phyloP scores from a whole-genome alignment of 2,888 invertebrate species.

The Epinotia bilunana region DNA sequence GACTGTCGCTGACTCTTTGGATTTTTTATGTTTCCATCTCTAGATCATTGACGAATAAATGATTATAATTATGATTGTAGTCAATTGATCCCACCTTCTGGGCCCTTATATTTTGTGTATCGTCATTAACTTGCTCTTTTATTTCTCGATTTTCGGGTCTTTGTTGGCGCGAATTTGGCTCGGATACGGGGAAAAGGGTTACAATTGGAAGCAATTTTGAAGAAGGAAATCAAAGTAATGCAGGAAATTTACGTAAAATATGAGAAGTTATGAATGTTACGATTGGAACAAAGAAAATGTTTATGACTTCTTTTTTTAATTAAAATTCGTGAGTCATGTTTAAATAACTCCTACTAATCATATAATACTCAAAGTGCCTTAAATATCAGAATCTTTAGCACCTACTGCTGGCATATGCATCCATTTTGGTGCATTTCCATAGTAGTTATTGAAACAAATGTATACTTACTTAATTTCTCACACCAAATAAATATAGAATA shows the following conservation, averaged over 20 bases:
- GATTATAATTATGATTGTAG: background rate
- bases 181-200: conserved; percentile 31
- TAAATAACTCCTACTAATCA: no score
- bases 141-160: conserved; percentile 54
- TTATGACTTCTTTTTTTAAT: background rate
- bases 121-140: conserved; percentile 76
- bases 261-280: conserved; percentile 2
- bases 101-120: conserved; percentile 74
- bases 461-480: no score
- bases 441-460: no score
- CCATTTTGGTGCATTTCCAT: no score
- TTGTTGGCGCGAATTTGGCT: conserved; percentile 51
- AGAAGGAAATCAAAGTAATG: conserved; percentile 26
- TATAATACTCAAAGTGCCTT: no score
- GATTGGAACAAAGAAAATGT: conserved; percentile 3
- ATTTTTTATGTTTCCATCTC: no score
- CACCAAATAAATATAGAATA: no score
- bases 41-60: no score
- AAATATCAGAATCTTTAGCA: no score
- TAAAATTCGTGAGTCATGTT: background rate
- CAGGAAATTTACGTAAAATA: conserved; percentile 23
- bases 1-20: no score
- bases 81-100: conserved; percentile 54
- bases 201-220: conserved; percentile 32
- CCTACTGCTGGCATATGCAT: no score